Conservation (phyloP, 1,140 invertebrate genomes). For the Anastrepha obliqua region DNA sequence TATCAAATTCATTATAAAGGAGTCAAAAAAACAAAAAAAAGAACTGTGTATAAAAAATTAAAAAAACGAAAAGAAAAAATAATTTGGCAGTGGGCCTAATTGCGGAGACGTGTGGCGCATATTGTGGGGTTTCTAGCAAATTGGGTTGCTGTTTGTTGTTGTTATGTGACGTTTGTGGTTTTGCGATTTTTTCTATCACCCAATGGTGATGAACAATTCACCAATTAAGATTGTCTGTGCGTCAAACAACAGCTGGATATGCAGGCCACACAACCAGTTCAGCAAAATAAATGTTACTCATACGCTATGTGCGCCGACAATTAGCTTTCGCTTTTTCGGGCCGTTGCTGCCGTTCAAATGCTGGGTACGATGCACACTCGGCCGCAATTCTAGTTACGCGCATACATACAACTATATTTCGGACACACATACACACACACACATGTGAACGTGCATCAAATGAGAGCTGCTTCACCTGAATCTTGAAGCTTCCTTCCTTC, state of each 20-base stretch:
- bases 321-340: neutral
- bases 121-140: neutral
- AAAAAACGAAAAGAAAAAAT: no score
- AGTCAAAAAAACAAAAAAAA: no score
- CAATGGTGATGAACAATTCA: constrained; percentile 12
- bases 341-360: constrained; percentile 11
- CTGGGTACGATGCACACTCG: neutral
- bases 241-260: neutral
- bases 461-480: constrained; percentile 28
- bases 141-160: neutral
- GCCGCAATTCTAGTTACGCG: neutral
- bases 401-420: neutral
- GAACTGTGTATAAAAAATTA: no score
- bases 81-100: no score
- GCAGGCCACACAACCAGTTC: neutral
- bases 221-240: constrained; percentile 48
- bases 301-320: constrained; percentile 24
- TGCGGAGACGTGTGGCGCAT: no score
- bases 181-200: no score
- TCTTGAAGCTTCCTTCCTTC: neutral
- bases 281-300: constrained; percentile 24
- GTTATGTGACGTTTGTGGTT: no score
- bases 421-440: constrained; percentile 11
- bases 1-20: no score
- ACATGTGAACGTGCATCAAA: neutral